A percentile compares a stretch with the other conserved stretches of the same genome.
Evolutionary conservation across 2,113 vertebrate genomes (phyloP).

Genomic region (Dasyprocta punctata): DNA sequence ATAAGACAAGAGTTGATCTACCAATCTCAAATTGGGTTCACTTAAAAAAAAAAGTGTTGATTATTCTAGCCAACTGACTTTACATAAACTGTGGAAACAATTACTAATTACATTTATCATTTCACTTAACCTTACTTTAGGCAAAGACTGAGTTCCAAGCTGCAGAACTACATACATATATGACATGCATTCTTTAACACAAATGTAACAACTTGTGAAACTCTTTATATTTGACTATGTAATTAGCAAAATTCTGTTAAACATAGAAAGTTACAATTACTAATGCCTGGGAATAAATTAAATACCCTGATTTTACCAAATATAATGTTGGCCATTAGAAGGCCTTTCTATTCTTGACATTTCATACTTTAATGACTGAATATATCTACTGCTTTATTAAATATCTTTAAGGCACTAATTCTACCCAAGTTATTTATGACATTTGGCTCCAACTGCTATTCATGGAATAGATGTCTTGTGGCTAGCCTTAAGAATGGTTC

Average conservation of each 20-base stretch:
- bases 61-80: background rate
- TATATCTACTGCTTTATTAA: background rate
- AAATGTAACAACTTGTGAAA: background rate
- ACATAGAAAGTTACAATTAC: background rate
- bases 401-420: background rate
- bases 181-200: background rate
- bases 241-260: conserved; percentile 26
- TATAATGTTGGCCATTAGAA: background rate
- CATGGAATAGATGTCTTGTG: background rate
- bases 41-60: background rate
- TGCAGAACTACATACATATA: background rate
- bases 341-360: background rate
- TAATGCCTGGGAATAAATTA: conserved; percentile 11
- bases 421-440: background rate
- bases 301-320: background rate
- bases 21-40: background rate
- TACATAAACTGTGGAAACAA: background rate
- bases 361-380: background rate
- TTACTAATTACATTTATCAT: background rate
- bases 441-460: background rate
- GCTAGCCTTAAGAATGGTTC: background rate
- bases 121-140: background rate
- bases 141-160: background rate
- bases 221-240: background rate
- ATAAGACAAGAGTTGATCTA: background rate